A percentile compares a stretch with the other conserved stretches of the same genome.
Evolutionary conservation across 2,797 vertebrate species (phyloP).

Genomic region (Acanthurus lineatus): DNA sequence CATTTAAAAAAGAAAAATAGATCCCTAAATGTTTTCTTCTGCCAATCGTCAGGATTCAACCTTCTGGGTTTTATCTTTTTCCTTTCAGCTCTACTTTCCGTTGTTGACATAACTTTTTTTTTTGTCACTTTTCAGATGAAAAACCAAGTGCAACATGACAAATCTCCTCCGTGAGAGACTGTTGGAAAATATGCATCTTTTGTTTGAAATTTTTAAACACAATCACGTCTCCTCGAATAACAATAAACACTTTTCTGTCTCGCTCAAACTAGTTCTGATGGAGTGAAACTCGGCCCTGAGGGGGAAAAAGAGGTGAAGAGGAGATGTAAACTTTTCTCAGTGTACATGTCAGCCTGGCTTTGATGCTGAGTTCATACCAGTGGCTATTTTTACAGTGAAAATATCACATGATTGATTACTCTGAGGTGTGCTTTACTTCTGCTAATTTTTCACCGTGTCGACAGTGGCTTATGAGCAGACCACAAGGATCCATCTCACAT

Average conservation of each 20-base stretch:
- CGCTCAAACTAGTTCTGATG: neutral
- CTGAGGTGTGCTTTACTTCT: slow-evolving; percentile 44
- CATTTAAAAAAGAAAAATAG: neutral
- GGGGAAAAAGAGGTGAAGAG: slow-evolving; percentile 7
- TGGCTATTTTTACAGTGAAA: slow-evolving; percentile 53
- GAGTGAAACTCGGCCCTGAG: neutral
- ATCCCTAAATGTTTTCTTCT: neutral
- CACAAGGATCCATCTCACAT: slow-evolving; percentile 28
- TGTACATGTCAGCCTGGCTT: slow-evolving; percentile 12
- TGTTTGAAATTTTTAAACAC: too few species aligned
- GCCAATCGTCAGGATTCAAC: neutral
- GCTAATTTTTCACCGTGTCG: slow-evolving; percentile 22
- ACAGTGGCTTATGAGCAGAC: slow-evolving; percentile 24
- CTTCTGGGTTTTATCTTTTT: neutral
- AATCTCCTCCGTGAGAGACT: neutral
- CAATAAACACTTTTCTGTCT: neutral
- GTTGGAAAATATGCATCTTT: neutral
- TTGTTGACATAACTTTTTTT: neutral
- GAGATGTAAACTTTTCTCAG: slow-evolving; percentile 38
- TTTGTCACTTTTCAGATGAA: neutral
- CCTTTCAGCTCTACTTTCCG: neutral
- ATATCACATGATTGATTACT: slow-evolving; percentile 51
- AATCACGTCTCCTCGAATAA: neutral
- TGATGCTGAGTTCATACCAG: slow-evolving; percentile 25
- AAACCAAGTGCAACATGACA: too few species aligned